phyloP scores from a whole-genome alignment of 2,113 vertebrate species.

The Anseranas semipalmata region DNA sequence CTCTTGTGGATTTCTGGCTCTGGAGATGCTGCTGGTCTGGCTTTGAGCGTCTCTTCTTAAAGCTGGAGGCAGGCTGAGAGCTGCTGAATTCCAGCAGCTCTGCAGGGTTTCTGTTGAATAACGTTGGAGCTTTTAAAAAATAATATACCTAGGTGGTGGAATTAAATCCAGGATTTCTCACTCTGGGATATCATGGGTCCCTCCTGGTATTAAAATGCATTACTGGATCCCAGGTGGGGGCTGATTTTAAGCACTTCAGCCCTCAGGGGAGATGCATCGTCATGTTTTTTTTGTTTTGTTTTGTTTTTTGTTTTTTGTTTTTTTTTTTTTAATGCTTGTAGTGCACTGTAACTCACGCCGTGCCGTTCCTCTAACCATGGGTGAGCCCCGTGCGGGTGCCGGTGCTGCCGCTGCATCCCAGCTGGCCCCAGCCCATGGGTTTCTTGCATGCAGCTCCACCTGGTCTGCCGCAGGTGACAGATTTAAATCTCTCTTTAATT shows the following conservation, averaged over 20 bases:
- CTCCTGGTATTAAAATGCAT: background rate
- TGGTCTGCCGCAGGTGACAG: background rate
- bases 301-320: background rate
- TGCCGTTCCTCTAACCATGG: accelerated
- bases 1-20: background rate
- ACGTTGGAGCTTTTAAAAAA: background rate
- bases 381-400: no score
- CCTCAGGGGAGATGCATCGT: background rate
- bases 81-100: background rate
- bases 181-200: background rate
- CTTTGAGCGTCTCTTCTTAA: background rate
- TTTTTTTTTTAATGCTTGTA: background rate
- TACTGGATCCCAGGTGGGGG: background rate
- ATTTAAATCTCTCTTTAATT: background rate
- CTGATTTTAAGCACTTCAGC: background rate
- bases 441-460: accelerated
- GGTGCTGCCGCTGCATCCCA: background rate
- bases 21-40: background rate
- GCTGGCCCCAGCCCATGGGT: accelerated
- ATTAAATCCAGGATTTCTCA: background rate
- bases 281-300: background rate
- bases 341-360: background rate
- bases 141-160: background rate
- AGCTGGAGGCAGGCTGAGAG: background rate
- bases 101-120: background rate